These are phyloP conservation scores for Rhogogaster chlorosoma DNA, from an alignment of 2,888 invertebrate genomes.

Conservation along the genomic window DNA sequence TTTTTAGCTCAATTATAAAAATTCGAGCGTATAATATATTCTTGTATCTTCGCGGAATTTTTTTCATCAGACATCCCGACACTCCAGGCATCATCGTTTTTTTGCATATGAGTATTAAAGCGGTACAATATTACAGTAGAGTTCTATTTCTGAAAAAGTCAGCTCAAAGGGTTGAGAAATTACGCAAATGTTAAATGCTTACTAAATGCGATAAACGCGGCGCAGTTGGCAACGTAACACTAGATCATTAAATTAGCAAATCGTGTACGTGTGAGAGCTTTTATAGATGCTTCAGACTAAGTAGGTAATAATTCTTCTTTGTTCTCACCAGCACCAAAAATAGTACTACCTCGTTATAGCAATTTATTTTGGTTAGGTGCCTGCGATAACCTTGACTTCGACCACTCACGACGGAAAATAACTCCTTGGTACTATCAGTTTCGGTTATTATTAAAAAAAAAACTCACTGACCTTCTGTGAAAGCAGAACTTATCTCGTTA, in stretches of 20 bases:
- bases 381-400: not conserved
- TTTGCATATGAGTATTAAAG: not conserved
- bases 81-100: no score
- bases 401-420: not conserved
- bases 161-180: not conserved
- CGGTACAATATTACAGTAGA: not conserved
- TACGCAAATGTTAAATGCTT: not conserved
- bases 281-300: not conserved
- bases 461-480: not conserved
- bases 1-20: not conserved
- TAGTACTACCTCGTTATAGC: not conserved
- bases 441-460: not conserved
- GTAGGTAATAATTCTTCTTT: not conserved
- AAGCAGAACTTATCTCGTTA: not conserved
- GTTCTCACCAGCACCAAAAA: not conserved
- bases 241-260: constrained; percentile 10
- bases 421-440: not conserved
- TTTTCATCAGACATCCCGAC: not conserved
- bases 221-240: not conserved
- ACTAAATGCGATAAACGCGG: not conserved
- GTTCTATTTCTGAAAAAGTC: not conserved
- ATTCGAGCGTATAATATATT: not conserved
- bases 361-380: not conserved
- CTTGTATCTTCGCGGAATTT: not conserved
- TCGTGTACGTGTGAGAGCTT: not conserved